Base-by-base conservation (phyloP, 1,140 invertebrate species). In the Nasonia longicornis region DNA sequence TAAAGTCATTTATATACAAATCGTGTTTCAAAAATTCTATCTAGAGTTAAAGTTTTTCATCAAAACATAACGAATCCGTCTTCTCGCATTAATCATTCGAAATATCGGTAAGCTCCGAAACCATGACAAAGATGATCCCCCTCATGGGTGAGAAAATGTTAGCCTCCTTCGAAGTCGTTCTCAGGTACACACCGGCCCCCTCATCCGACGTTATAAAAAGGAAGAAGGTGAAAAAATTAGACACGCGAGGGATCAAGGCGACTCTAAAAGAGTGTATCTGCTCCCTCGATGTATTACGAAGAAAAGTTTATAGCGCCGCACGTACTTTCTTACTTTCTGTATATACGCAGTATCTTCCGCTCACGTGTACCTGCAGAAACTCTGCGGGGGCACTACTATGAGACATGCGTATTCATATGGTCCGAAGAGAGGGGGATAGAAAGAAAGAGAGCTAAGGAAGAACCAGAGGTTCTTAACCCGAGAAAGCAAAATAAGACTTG, bases 401-500 rank as follows among this genome's bases (percentile, higher is more conserved):
- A 79, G 58, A 73, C 14, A 52, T 45, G 48, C 64, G 69, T 35
- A 35, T 35, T 35, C 31, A 35, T 6, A 6, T 35, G 31, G 4
- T 35, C 31, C 31, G 31, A 6, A 35, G 31, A 35, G 22, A 79
- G 64, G 81, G 82, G 84, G 79, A 45, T 71, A 81, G 67, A 77
- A 77, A 75, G 45, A 76, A 11, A 42, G 63, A 66, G 31, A 20
- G 26, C 38, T 1, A 14, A 45, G 42, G 26, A 78, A 31, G 73
- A n/a, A 79, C 22, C 69, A 79, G 80, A 88, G 86, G 85, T 90
- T 86, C 77, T 82, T 89, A 86, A 87, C 86, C 85, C 84, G 82
- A 70, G 67, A 83, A 81, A 82, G 81, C 81, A 86, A 89, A 89
- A 87, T 86, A 87, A 88, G 89, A 85, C 88, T 88, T 86, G 84